Conservation (phyloP, 92 coral and sea anemone species). For the Zoanthus solanderi region DNA sequence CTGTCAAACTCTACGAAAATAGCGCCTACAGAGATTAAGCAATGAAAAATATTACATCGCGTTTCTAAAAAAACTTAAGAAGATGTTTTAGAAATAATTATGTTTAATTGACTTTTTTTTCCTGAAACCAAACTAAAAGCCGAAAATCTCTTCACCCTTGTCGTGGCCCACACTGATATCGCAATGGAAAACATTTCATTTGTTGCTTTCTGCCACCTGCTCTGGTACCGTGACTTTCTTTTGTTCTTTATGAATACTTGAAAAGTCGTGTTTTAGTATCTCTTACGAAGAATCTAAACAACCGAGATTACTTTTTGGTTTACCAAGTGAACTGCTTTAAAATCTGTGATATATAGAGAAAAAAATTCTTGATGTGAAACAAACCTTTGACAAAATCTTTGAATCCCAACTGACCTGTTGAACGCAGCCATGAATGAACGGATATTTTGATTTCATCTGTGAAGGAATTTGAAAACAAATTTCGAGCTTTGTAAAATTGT, state of each 20-base stretch:
- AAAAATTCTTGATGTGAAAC: background rate
- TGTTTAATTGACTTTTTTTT: background rate
- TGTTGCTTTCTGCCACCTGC: constrained; percentile 44
- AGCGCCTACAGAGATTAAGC: background rate
- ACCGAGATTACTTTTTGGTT: background rate
- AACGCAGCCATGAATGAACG: constrained; percentile 16
- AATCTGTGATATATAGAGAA: background rate
- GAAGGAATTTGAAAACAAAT: background rate
- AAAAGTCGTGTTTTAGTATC: constrained; percentile 27
- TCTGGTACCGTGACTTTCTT: constrained; percentile 25
- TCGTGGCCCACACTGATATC: background rate
- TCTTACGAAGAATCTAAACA: constrained; percentile 1
- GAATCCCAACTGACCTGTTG: background rate
- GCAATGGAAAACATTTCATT: constrained; percentile 1
- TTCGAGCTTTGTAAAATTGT: background rate
- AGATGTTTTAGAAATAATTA: background rate
- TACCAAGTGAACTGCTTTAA: background rate
- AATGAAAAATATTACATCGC: background rate
- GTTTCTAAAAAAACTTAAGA: background rate
- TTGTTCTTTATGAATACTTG: constrained; percentile 44
- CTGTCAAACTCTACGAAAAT: background rate
- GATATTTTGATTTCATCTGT: constrained; percentile 3
- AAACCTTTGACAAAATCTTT: background rate
- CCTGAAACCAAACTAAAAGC: too few species aligned
- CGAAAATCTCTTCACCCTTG: too few species aligned